These are phyloP conservation scores for Cotesia vestalis DNA, from an alignment of 1,140 invertebrate genomes.

Conservation along the genomic window DNA sequence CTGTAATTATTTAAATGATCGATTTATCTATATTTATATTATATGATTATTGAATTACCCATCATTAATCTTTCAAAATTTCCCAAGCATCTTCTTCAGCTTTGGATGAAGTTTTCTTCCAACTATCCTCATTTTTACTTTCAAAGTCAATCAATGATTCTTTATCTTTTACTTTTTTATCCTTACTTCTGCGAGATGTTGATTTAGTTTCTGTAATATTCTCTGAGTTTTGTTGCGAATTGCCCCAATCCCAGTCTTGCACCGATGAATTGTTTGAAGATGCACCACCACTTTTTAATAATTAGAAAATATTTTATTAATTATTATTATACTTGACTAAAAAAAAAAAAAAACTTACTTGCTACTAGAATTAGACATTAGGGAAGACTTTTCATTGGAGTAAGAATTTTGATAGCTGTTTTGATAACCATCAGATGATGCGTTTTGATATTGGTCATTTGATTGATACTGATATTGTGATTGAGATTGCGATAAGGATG, in stretches of 20 bases:
- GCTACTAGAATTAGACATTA: conserved; percentile 58
- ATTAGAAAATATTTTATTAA: too few relatives aligned
- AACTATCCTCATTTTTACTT: conserved; percentile 58
- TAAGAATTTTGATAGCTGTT: conserved; percentile 60
- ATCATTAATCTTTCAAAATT: conserved; percentile 66
- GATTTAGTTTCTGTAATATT: conserved; percentile 39
- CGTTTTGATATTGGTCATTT: conserved; percentile 63
- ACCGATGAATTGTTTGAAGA: conserved; percentile 45
- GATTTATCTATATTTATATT: conserved; percentile 4
- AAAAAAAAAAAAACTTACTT: conserved; percentile 55
- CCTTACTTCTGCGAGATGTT: conserved; percentile 49
- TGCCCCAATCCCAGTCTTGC: conserved; percentile 55
- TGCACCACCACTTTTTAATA: conserved; percentile 41
- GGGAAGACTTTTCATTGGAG: conserved; percentile 66
- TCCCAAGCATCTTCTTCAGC: conserved; percentile 69
- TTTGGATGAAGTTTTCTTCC: conserved; percentile 53
- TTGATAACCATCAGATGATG: conserved; percentile 57
- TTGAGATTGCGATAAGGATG: conserved; percentile 50
- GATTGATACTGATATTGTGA: conserved; percentile 40
- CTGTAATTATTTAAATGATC: not conserved
- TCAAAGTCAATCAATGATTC: conserved; percentile 66
- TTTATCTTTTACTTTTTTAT: conserved; percentile 50
- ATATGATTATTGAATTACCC: conserved; percentile 19
- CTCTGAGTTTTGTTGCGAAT: conserved; percentile 45
- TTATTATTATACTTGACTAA: conserved; percentile 49